These are phyloP conservation scores for Cephus spinipes DNA, from an alignment of 2,888 invertebrate species.

Conservation along the genomic window DNA sequence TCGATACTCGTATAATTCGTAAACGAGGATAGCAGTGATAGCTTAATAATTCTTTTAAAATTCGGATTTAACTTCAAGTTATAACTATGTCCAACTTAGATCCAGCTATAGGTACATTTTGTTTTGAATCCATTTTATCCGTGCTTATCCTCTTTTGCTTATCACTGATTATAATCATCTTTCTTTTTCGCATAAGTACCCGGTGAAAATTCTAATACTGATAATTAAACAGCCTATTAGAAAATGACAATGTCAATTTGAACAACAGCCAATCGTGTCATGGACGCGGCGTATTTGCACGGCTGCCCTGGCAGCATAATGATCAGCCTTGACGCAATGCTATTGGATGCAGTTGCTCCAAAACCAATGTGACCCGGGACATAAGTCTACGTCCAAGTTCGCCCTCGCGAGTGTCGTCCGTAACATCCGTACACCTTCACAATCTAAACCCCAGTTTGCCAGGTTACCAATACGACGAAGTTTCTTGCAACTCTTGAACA, in stretches of 20 bases:
- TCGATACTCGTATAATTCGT: not conserved
- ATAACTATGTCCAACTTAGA: not conserved
- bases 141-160: not conserved
- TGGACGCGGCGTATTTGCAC: conserved; percentile 19
- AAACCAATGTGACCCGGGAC: conserved; percentile 65
- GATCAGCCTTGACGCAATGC: conserved; percentile 4
- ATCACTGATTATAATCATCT: not conserved
- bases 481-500: conserved; percentile 58
- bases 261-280: conserved; percentile 31
- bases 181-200: not conserved
- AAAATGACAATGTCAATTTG: conserved; percentile 13
- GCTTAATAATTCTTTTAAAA: not conserved
- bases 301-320: conserved; percentile 14
- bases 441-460: conserved; percentile 64
- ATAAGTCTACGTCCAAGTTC: conserved; percentile 63
- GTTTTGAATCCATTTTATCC: not conserved
- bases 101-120: not conserved
- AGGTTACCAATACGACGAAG: conserved; percentile 63
- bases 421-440: conserved; percentile 57
- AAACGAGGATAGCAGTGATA: not conserved
- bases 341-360: conserved; percentile 61
- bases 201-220: conserved; percentile 44
- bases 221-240: conserved; percentile 42
- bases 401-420: conserved; percentile 52
- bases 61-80: not conserved